Evolutionary conservation across 2,888 invertebrate species (phyloP), one percentile per base, ranked within the genome.

Genomic region (Rhorus exstirpatorius): DNA sequence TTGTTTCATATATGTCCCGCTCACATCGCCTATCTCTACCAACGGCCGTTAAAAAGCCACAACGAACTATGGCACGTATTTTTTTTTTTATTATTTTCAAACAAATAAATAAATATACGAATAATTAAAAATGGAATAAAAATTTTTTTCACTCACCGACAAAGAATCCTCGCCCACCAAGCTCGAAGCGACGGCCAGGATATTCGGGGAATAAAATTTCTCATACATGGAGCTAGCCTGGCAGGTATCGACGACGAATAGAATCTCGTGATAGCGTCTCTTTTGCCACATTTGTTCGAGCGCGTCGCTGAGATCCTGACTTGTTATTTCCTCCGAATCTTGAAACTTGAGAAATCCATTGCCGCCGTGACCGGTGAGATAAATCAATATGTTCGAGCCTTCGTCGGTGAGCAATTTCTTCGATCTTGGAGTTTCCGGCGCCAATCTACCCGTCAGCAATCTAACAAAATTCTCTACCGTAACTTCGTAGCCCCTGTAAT

Each of bases 251-350:
- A 99, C 98, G 94, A 99, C 99, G 91, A 99, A 98, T 90, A 99
- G 97, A 88, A 99, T 96, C 93, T 99, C 99, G 94, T 99, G 98
- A 92, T 99, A 99, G 97, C 99, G 96, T 93, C 97, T 96, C 91
- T 99, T 99, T 91, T 99, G 98, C 98, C 99, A 99, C 99, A 99
- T 99, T 93, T 99, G 99, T 92, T 99, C 99, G 72, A 99, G 95
- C 17, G 99, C 99, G 95, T 99, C 99, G 17, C 99, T 99, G 88
- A 99, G 94, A 92, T 99, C 99, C 89, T 99, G 98, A 93, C 98
- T 99, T 1, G 99, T 99, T 21, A 99, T 97, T 93, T 99, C 99
- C 91, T 99, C 99, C 0, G 99, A 98, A 92, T 99, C 99, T 94
- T 99, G 99, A 92, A 99, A 99, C 93, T 99, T 99, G 0, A 99